Evolutionary conservation across 2,113 vertebrate genomes (phyloP), one percentile per base, ranked within the genome.

Genomic region (Crocuta crocuta): DNA sequence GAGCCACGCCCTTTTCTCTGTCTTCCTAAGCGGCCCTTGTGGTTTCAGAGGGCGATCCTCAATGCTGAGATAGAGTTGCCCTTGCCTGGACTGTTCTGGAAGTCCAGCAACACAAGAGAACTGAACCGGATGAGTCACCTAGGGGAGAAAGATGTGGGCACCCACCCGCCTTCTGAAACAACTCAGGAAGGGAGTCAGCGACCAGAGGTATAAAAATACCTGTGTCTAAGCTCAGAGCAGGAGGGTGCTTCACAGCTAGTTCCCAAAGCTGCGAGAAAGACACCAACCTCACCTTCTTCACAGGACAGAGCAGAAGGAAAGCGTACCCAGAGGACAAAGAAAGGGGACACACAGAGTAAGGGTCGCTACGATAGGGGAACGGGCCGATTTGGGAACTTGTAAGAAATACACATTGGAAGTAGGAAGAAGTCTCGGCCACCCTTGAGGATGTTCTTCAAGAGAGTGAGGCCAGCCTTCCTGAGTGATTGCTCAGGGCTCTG

Each of bases 141-240:
- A 5, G 15, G 74, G 21, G n/a, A 65, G 70, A 45, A 93, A 48
- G 35, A 55, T 23, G n/a, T 81, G 50, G 53, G 43, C 61, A 88
- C 10, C 65, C 24, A 58, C 48, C 7, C 43, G 45, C 53, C 74
- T 11, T 95, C 65, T 55, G 78, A 95, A 92, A 79, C 76, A 87
- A 70, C 50, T 66, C 78, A 76, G 92, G 76, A 93, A 84, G 94
- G 53, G 61, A 90, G n/a, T 80, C 39, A 78, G 92, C 58, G 21
- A 48, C 65, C 53, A 23, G 48, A 84, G 55, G 68, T 93, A 88
- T 94, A 91, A 85, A 95, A 97, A 94, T 68, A 91, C n/a, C 88
- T 50, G 12, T 76, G 55, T 82, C 39, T 66, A 48, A 70, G 74
- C 39, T 39, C 39, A 39, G 39, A 39, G 39, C 39, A 39, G 39